Conservation (phyloP, 2,113 vertebrate species). For the Sitta europaea region DNA sequence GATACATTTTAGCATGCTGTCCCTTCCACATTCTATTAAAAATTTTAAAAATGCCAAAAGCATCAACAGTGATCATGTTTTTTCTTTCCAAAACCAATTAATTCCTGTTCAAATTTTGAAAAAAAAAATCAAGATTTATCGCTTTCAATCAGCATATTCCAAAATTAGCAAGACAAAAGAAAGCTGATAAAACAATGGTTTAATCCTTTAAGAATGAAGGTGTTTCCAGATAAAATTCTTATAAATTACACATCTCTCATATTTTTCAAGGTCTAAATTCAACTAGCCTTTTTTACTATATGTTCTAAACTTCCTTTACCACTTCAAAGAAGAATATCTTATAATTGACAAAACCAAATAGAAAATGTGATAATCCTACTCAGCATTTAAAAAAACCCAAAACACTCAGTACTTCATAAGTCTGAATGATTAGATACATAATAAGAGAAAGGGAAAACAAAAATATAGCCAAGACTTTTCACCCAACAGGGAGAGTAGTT, state of each 20-base stretch:
- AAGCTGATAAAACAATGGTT: background rate
- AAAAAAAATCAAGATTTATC: background rate
- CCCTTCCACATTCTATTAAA: background rate
- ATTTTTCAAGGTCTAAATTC: background rate
- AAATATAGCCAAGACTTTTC: background rate
- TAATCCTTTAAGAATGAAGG: background rate
- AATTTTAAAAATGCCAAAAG: accelerated
- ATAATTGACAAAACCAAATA: background rate
- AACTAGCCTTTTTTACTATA: background rate
- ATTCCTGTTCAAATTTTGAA: background rate
- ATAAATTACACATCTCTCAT: background rate
- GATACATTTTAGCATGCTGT: background rate
- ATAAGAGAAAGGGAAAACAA: background rate
- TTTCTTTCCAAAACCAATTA: background rate
- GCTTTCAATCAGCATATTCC: background rate
- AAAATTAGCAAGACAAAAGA: background rate
- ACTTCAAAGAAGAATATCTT: background rate
- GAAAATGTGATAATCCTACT: background rate
- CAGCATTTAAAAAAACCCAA: background rate
- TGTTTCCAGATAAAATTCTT: background rate
- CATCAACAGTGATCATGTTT: background rate
- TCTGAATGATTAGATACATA: background rate
- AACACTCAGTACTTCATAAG: background rate
- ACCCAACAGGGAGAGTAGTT: background rate
- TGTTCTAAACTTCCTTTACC: background rate